These are phyloP conservation scores for Martes martes DNA, from an alignment of 2,113 vertebrate species.

Conservation along the genomic window DNA sequence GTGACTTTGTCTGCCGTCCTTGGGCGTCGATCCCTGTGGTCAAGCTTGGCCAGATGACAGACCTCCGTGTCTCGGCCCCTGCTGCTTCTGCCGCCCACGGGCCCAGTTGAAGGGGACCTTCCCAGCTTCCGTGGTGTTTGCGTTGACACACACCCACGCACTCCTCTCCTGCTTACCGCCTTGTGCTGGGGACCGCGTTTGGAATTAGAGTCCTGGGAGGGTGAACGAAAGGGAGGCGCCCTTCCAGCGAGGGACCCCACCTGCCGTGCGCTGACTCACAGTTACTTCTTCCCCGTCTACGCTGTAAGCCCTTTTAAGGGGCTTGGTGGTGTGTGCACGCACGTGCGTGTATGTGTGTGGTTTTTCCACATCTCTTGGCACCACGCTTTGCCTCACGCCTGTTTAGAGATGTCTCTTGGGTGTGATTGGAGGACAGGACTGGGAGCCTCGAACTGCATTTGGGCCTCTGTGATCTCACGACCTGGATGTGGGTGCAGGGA, in stretches of 20 bases:
- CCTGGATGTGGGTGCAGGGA: not conserved
- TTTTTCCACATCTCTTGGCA: not conserved
- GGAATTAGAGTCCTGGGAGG: not conserved
- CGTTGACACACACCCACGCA: not conserved
- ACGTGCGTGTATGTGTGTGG: not conserved
- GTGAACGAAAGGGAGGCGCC: not conserved
- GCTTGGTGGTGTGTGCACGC: not conserved
- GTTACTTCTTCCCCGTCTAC: not conserved
- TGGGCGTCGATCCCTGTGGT: not conserved
- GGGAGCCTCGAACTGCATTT: not conserved
- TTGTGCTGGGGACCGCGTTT: not conserved
- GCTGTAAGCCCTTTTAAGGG: not conserved
- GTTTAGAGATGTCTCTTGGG: not conserved
- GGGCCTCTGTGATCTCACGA: not conserved
- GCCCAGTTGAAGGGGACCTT: not conserved
- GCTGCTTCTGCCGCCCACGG: not conserved
- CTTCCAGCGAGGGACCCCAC: not conserved
- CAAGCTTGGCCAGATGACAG: not conserved
- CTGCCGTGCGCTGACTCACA: not conserved
- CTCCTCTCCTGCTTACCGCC: not conserved
- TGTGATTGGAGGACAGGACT: not conserved
- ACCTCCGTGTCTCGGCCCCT: not conserved
- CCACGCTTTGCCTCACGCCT: not conserved
- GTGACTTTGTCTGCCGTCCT: not conserved
- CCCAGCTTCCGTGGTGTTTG: not conserved